phyloP scores from a whole-genome alignment of 2,888 invertebrate species.

The Chelonus formosanus region DNA sequence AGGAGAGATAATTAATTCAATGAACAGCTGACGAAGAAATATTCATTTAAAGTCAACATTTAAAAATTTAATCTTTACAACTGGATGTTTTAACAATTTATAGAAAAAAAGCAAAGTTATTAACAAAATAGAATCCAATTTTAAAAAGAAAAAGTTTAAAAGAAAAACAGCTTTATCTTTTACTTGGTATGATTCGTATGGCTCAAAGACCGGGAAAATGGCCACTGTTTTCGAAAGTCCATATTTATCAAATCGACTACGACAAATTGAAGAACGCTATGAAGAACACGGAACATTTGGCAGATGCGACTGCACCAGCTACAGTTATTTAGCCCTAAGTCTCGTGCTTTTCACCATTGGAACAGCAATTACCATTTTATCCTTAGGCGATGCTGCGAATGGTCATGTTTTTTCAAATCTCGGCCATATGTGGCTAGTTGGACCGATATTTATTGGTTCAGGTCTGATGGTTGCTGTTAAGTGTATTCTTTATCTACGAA shows the following conservation, averaged over 20 bases:
- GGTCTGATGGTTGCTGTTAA: constrained; percentile 77
- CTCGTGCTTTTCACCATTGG: constrained; percentile 73
- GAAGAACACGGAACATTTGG: constrained; percentile 71
- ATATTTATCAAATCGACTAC: constrained; percentile 70
- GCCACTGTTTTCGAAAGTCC: constrained; percentile 73
- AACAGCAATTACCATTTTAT: constrained; percentile 72
- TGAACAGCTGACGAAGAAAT: constrained; percentile 29
- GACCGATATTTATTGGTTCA: constrained; percentile 74
- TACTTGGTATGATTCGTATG: constrained; percentile 39
- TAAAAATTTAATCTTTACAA: not conserved
- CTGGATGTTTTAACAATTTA: too few species aligned
- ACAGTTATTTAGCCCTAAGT: constrained; percentile 72
- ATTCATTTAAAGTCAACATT: too few species aligned
- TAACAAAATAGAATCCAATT: too few species aligned
- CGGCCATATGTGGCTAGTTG: constrained; percentile 76
- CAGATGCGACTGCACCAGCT: constrained; percentile 74
- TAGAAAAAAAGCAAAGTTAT: too few species aligned
- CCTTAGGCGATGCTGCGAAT: constrained; percentile 70
- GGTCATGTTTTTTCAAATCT: constrained; percentile 71
- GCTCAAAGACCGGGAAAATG: constrained; percentile 64
- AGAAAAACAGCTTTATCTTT: constrained; percentile 13
- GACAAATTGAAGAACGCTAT: constrained; percentile 70
- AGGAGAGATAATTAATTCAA: constrained; percentile 13
- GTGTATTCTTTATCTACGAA: constrained; percentile 72
- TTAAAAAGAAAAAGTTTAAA: not conserved